Percentiles rank a stretch among this genome's conserved stretches.
Evolutionary conservation across 2,113 vertebrate species (phyloP).

Genomic region (Pseudopipra pipra): DNA sequence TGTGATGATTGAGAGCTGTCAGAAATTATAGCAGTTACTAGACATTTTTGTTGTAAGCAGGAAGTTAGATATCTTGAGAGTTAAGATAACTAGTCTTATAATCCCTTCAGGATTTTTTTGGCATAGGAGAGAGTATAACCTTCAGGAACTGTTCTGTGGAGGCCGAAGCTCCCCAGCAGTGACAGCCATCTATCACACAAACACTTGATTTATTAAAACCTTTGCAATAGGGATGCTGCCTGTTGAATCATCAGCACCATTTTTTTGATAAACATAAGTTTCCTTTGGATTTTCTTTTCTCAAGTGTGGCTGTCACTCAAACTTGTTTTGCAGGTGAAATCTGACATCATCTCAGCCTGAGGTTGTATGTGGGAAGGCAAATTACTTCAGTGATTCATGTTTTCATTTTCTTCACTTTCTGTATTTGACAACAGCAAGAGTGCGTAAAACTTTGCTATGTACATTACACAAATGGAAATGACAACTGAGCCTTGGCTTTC

Average conservation of each 20-base stretch:
- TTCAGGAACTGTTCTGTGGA: not conserved
- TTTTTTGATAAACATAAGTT: not conserved
- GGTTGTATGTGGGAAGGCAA: not conserved
- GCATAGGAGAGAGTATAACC: not conserved
- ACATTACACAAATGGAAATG: not conserved
- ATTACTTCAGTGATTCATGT: not conserved
- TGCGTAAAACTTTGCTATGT: not conserved
- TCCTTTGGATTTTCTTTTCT: not conserved
- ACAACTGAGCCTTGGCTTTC: not conserved
- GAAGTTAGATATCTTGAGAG: not conserved
- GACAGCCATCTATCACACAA: not conserved
- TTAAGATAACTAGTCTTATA: not conserved
- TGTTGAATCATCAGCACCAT: not conserved
- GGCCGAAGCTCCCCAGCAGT: not conserved
- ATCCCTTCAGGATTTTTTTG: not conserved
- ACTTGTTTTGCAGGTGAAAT: not conserved
- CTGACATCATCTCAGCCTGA: slow-evolving; percentile 6
- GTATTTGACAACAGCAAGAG: not conserved
- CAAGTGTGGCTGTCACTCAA: not conserved
- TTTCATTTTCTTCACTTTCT: not conserved
- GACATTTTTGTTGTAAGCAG: not conserved
- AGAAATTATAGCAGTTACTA: not conserved
- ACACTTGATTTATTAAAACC: not conserved
- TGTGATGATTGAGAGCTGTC: not conserved
- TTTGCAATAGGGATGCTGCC: not conserved